Conservation (phyloP, 2,113 vertebrate genomes). For the Anolis sagrei region DNA sequence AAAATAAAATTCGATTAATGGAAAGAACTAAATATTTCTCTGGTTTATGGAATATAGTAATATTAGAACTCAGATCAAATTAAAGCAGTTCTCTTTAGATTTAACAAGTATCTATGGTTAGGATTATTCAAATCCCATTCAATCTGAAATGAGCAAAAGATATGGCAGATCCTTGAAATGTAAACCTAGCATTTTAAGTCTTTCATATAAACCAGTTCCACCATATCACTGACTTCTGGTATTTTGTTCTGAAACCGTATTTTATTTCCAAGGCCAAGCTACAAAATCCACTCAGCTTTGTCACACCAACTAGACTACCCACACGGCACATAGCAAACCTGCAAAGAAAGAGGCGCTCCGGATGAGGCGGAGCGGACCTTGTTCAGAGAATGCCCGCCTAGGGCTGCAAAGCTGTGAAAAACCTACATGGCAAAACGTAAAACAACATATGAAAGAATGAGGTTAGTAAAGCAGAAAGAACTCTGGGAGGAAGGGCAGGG, state of each 20-base stretch:
- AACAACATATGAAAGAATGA: conserved; percentile 81
- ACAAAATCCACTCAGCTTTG: conserved; percentile 45
- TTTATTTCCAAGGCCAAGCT: conserved; percentile 81
- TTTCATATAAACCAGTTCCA: background rate
- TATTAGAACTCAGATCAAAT: conserved; percentile 51
- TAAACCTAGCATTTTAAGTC: background rate
- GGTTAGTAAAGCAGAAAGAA: conserved; percentile 80
- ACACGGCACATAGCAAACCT: conserved; percentile 92
- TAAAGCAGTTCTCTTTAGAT: conserved; percentile 33
- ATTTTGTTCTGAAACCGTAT: conserved; percentile 7
- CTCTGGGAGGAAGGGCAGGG: conserved; percentile 49
- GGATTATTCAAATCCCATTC: conserved; percentile 26
- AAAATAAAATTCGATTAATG: conserved; percentile 74
- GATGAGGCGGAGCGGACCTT: conserved; percentile 99
- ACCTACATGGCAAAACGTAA: conserved; percentile 91
- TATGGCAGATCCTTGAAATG: background rate
- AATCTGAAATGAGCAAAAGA: background rate
- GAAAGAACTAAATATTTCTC: conserved; percentile 21
- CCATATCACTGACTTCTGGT: background rate
- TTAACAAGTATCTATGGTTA: conserved; percentile 1
- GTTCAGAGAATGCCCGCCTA: conserved; percentile 98
- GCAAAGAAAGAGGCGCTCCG: conserved; percentile 99
- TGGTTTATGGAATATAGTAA: conserved; percentile 15
- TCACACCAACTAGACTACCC: conserved; percentile 79
- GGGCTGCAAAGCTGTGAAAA: conserved; percentile 99